Evolutionary conservation across 1,140 invertebrate species (phyloP).

Genomic region (Tetramorium parvispinum): DNA sequence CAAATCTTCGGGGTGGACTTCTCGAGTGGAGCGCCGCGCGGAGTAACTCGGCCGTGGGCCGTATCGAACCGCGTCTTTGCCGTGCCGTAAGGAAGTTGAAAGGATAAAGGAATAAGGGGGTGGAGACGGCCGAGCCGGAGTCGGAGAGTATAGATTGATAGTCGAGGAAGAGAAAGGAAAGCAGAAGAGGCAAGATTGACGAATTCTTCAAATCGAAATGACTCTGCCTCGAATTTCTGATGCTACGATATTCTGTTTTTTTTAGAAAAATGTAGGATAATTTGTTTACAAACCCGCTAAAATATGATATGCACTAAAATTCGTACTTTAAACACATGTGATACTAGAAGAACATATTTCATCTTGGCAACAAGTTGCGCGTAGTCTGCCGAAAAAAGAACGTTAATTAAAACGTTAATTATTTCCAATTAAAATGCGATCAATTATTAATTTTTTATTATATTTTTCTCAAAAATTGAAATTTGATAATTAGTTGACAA

Average conservation of each 20-base stretch:
- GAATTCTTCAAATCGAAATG: conserved; percentile 41
- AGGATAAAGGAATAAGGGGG: conserved; percentile 64
- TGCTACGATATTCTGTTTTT: not conserved
- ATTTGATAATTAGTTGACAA: not conserved
- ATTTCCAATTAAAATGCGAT: not conserved
- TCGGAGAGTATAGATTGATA: conserved; percentile 57
- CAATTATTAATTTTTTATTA: not conserved
- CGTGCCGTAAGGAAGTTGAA: conserved; percentile 69
- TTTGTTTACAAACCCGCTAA: not conserved
- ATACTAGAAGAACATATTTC: not conserved
- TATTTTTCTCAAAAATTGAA: not conserved
- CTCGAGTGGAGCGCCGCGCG: conserved; percentile 63
- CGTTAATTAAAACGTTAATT: not conserved
- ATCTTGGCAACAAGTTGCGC: not conserved
- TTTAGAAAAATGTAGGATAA: conserved; percentile 1
- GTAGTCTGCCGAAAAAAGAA: not conserved
- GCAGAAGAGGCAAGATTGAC: not conserved
- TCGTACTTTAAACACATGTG: not conserved
- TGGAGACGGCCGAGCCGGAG: not conserved
- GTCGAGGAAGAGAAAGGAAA: conserved; percentile 21
- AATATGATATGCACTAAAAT: not conserved
- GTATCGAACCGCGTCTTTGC: conserved; percentile 72
- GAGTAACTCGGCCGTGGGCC: conserved; percentile 70
- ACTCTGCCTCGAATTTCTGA: conserved; percentile 1
- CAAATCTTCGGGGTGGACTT: conserved; percentile 78